phyloP scores from a whole-genome alignment of 1,140 invertebrate genomes.

The Drosophila ananassae region DNA sequence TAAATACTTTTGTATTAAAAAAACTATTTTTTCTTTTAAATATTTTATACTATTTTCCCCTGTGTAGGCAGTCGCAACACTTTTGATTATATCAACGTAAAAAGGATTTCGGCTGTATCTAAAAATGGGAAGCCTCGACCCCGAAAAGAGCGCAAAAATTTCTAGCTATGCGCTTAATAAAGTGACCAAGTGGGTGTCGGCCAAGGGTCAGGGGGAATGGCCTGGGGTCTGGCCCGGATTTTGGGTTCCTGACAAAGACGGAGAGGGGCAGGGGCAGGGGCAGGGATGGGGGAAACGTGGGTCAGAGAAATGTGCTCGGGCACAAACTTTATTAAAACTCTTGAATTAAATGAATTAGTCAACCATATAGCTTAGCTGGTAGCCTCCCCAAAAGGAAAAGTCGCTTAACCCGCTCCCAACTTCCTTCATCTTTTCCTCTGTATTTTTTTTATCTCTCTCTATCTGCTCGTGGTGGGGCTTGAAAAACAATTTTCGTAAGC shows the following conservation, averaged over 20 bases:
- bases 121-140: slow-evolving; percentile 36
- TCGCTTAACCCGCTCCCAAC: slow-evolving; percentile 51
- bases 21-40: too few species aligned
- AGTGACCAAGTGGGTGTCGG: slow-evolving; percentile 56
- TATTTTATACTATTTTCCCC: background rate
- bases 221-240: slow-evolving; percentile 19
- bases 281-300: slow-evolving; percentile 3
- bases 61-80: slow-evolving; percentile 51
- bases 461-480: slow-evolving; percentile 73
- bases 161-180: slow-evolving; percentile 76
- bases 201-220: slow-evolving; percentile 22
- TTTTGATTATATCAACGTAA: slow-evolving; percentile 76
- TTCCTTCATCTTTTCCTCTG: slow-evolving; percentile 17
- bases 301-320: slow-evolving; percentile 67
- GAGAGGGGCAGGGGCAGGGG: background rate
- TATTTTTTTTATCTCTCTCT: slow-evolving; percentile 58
- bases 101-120: slow-evolving; percentile 47
- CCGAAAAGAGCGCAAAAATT: slow-evolving; percentile 59
- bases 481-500: slow-evolving; percentile 82
- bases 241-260: slow-evolving; percentile 14
- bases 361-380: slow-evolving; percentile 75
- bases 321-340: slow-evolving; percentile 82
- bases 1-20: too few species aligned
- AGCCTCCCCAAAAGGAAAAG: slow-evolving; percentile 47
- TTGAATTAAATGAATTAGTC: slow-evolving; percentile 83